Percentiles rank a stretch among this genome's conserved stretches.
phyloP scores from a whole-genome alignment of 2,888 invertebrate species.

The Lepidocyrtoides sp. region DNA sequence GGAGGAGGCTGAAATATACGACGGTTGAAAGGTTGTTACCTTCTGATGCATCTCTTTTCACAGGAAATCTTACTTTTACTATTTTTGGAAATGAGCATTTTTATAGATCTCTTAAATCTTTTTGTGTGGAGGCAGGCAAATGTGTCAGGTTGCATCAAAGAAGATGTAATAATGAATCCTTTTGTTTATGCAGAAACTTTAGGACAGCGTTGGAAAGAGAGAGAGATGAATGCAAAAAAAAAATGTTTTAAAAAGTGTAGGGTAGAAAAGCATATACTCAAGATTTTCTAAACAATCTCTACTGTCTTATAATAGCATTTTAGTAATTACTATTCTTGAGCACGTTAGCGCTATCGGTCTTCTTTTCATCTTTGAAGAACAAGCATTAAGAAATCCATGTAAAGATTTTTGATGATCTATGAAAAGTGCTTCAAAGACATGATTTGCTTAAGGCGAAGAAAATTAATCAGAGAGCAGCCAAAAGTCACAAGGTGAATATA shows the following conservation, averaged over 20 bases:
- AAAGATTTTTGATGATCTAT: constrained; percentile 29
- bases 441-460: constrained; percentile 66
- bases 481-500: constrained; percentile 50
- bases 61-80: constrained; percentile 30
- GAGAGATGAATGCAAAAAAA: background rate
- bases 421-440: constrained; percentile 57
- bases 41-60: background rate
- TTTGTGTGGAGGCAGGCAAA: background rate
- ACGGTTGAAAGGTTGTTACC: constrained; percentile 1
- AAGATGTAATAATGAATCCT: constrained; percentile 25
- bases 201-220: background rate
- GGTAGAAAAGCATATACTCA: background rate
- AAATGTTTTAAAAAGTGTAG: background rate
- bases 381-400: constrained; percentile 23
- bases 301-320: background rate
- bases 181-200: constrained; percentile 39
- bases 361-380: constrained; percentile 24
- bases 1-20: background rate
- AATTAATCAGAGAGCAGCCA: constrained; percentile 54
- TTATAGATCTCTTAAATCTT: background rate
- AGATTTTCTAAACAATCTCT: constrained; percentile 1
- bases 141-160: constrained; percentile 51
- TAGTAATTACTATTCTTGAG: background rate
- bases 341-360: constrained; percentile 29
- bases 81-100: constrained; percentile 54